Evolutionary conservation across 2,797 vertebrate species (phyloP), one percentile per base, ranked within the genome.

Genomic region (Balearica regulorum): DNA sequence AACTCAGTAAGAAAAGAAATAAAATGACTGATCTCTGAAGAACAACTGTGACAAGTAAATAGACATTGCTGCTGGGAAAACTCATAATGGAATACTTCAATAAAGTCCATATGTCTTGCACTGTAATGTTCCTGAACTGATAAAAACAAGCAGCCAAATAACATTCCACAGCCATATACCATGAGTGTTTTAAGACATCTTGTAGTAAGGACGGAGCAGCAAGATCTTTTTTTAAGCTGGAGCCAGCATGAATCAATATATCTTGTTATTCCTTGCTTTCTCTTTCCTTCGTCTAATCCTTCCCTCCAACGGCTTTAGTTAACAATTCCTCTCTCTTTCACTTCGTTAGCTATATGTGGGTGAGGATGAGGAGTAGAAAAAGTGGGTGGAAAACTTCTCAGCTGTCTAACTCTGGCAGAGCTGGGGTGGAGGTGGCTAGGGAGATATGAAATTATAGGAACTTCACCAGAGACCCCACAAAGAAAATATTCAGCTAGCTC

Each of bases 161-260:
- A 93, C 96, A 96, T 97, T 96, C 96, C 96, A 93, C 82, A 94
- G 87, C 70, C 87, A 14, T 79, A 16, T 62, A 58, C 78, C 15
- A 2, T 93, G 97, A 97, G 95, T 97, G 96, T 96, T 94, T 84
- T 22, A 53, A 96, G 95, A 97, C 80, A 76, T 90, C 61, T 65
- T 54, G 57, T 93, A 92, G 92, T 57, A 87, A 89, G 91, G 83
- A 95, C 64, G 71, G 77, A 89, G 82, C 79, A 89, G 64, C 5
- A 10, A 89, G 85, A 51, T 39, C 33, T 46, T 72, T 81, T 77
- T 60, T 31, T 9, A 83, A 55, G 43, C 85, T 68, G 93, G 62
- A 96, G 73, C 70, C 94, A 89, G 84, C 33, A 66, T 37, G 70
- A 94, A 94, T 82, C 92, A 88, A 81, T 94, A 14, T 18, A 61